Conservation (phyloP, 2,888 invertebrate species). For the Drosophila pseudotalamancana region DNA sequence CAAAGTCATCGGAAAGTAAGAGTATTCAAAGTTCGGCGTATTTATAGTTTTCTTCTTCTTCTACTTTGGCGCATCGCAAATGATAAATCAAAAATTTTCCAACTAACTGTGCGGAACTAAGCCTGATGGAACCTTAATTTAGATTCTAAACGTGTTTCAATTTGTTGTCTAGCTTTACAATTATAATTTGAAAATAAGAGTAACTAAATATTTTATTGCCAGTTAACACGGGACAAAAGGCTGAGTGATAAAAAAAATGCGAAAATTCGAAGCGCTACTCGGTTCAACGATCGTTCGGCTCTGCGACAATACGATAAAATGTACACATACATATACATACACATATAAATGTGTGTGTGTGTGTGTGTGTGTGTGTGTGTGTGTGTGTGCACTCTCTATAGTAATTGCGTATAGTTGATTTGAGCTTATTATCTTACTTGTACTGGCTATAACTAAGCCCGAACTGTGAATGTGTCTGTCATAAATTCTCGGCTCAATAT, state of each 20-base stretch:
- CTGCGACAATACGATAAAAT: constrained; percentile 31
- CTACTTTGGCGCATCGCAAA: constrained; percentile 11
- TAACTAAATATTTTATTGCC: constrained; percentile 24
- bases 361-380: background rate
- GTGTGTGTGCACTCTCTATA: constrained; percentile 10
- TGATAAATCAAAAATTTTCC: constrained; percentile 36
- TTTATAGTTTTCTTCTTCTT: background rate
- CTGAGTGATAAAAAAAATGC: constrained; percentile 45
- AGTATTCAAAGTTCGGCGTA: background rate
- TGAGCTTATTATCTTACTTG: constrained; percentile 55
- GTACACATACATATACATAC: background rate
- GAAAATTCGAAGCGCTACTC: constrained; percentile 40
- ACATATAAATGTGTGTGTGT: no score
- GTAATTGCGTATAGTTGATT: constrained; percentile 9
- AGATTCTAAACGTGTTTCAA: constrained; percentile 35
- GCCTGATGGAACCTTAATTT: constrained; percentile 23
- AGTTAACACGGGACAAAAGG: constrained; percentile 30
- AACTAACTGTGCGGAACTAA: constrained; percentile 57
- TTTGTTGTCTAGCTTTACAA: constrained; percentile 11
- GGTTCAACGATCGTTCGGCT: constrained; percentile 43
- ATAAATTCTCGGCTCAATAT: constrained; percentile 55
- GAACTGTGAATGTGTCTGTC: constrained; percentile 49
- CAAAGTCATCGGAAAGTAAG: no score
- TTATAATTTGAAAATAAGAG: constrained; percentile 22
- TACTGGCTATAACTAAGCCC: constrained; percentile 35